These are phyloP conservation scores for Bubo blakistoni DNA, from an alignment of 2,113 vertebrate genomes.

Conservation along the genomic window DNA sequence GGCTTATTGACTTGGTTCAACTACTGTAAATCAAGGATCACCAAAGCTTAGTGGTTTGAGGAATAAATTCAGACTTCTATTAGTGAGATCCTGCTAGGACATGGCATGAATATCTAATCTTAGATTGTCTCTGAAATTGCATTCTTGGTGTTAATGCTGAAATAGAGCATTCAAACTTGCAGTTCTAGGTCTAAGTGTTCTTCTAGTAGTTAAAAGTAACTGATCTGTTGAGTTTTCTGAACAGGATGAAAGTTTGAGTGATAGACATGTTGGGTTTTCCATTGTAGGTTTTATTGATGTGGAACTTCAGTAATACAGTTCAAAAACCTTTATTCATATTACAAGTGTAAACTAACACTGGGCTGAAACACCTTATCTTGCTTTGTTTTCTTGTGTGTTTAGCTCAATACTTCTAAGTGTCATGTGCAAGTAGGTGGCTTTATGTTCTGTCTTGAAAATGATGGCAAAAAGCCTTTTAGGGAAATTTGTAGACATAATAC, in stretches of 20 bases:
- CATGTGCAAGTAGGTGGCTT: not conserved
- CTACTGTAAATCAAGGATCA: not conserved
- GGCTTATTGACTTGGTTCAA: not conserved
- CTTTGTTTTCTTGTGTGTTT: not conserved
- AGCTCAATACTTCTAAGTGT: not conserved
- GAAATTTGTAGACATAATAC: not conserved
- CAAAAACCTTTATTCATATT: not conserved
- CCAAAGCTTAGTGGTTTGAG: not conserved
- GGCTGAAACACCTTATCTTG: fast-evolving
- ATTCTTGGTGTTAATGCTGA: not conserved
- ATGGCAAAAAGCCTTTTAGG: not conserved
- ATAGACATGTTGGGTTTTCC: not conserved
- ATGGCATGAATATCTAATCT: not conserved
- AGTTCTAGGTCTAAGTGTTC: not conserved
- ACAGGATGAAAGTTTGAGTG: not conserved
- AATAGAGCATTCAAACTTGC: not conserved
- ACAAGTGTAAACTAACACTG: not conserved
- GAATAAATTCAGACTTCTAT: not conserved
- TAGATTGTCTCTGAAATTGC: not conserved
- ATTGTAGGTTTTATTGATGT: not conserved
- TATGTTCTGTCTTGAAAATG: not conserved
- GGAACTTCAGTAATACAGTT: not conserved
- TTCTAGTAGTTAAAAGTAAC: not conserved
- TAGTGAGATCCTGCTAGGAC: not conserved
- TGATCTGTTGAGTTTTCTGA: not conserved